phyloP scores from a whole-genome alignment of 2,113 vertebrate genomes.

The Camarhynchus parvulus region DNA sequence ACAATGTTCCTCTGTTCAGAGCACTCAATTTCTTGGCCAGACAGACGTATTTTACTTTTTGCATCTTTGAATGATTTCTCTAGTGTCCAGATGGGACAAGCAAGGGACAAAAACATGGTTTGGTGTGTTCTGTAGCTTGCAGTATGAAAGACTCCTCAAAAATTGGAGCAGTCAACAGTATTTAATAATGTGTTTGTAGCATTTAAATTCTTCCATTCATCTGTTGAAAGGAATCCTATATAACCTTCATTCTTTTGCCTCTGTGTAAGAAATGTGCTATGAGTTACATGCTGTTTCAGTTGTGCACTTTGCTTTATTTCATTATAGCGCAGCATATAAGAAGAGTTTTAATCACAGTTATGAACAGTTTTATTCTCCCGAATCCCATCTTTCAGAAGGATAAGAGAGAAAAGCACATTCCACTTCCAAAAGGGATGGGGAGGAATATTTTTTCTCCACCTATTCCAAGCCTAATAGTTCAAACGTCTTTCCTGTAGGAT shows the following conservation, averaged over 20 bases:
- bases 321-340: not conserved
- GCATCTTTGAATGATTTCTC: not conserved
- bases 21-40: not conserved
- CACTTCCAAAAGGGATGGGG: not conserved
- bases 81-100: not conserved
- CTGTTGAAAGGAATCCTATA: not conserved
- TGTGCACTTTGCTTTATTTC: not conserved
- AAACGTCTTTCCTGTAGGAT: not conserved
- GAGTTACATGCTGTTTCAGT: not conserved
- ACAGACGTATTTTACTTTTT: not conserved
- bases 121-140: not conserved
- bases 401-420: not conserved
- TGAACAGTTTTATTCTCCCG: not conserved
- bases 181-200: not conserved
- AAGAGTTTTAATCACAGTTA: not conserved
- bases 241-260: not conserved
- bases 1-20: not conserved
- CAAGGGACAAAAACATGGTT: not conserved
- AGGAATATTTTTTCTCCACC: not conserved
- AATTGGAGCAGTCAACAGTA: not conserved
- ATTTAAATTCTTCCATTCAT: not conserved
- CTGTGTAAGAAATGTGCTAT: not conserved
- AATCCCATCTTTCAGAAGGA: not conserved
- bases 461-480: not conserved
- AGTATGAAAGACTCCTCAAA: not conserved